Evolutionary conservation across 2,888 invertebrate species (phyloP).

Genomic region (Caradrina kadenii): DNA sequence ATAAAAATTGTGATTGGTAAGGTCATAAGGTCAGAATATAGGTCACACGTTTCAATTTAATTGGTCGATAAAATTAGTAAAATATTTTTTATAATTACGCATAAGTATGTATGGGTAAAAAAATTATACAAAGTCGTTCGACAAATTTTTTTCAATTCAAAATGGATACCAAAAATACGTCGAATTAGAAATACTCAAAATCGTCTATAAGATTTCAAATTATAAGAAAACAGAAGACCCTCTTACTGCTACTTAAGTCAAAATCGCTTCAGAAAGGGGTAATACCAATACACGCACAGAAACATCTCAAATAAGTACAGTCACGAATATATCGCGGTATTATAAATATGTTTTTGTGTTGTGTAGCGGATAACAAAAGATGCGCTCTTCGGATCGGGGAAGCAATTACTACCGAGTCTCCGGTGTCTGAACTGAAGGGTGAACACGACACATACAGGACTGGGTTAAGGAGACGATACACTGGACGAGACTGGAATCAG

Average conservation of each 20-base stretch:
- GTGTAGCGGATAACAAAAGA: slow-evolving; percentile 76
- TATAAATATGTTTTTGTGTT: slow-evolving; percentile 77
- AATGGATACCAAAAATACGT: neutral
- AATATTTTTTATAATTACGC: neutral
- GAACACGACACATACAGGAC: slow-evolving; percentile 75
- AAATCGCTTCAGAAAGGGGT: slow-evolving; percentile 38
- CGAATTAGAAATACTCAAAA: neutral
- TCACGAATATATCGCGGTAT: slow-evolving; percentile 64
- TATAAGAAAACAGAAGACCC: slow-evolving; percentile 10
- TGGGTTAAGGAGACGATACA: slow-evolving; percentile 64
- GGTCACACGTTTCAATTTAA: slow-evolving; percentile 21
- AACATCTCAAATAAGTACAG: slow-evolving; percentile 41
- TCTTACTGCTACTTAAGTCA: slow-evolving; percentile 8
- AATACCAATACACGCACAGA: slow-evolving; percentile 26
- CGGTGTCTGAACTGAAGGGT: slow-evolving; percentile 76
- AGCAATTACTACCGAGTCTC: slow-evolving; percentile 81
- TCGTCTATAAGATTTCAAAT: neutral
- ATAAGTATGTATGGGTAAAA: no score
- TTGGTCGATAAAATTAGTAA: slow-evolving; percentile 11
- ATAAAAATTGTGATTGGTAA: slow-evolving; percentile 47
- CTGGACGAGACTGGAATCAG: slow-evolving; percentile 22
- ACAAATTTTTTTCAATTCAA: no score
- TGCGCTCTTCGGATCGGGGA: slow-evolving; percentile 74
- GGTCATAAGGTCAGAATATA: slow-evolving; percentile 49
- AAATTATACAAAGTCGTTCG: no score